Conservation (phyloP, 2,113 vertebrate genomes). For the Puntigrus tetrazona region DNA sequence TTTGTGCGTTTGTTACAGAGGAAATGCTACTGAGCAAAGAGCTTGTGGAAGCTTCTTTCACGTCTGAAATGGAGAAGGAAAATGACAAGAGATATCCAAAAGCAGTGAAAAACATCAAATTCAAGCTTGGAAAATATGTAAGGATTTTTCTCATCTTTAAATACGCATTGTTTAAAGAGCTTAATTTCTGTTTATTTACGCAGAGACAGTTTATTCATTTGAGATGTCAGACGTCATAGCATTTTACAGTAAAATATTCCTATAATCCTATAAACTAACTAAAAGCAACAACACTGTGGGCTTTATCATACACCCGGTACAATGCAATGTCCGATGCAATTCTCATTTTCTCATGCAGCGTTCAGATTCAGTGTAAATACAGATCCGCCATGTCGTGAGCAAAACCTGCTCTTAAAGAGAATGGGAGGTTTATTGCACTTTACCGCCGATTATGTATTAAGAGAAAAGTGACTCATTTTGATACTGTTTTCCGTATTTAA, state of each 20-base stretch:
- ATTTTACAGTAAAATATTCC: neutral
- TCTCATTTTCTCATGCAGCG: no score
- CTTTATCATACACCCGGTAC: no score
- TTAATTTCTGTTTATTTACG: no score
- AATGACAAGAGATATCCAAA: accelerated
- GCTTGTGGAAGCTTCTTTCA: conserved; percentile 64
- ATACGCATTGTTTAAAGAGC: neutral
- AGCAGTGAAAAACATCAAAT: conserved; percentile 49
- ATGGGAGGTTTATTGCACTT: no score
- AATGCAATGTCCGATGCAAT: no score
- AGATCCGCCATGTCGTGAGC: no score
- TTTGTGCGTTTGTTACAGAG: conserved; percentile 59
- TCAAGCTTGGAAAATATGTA: conserved; percentile 64
- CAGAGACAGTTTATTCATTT: neutral
- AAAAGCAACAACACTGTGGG: neutral
- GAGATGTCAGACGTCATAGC: neutral
- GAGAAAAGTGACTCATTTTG: no score
- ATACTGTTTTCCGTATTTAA: no score
- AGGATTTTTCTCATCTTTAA: conserved; percentile 35
- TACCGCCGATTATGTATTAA: no score
- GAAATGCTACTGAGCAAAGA: conserved; percentile 59
- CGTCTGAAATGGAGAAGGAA: conserved; percentile 41
- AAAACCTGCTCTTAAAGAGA: no score
- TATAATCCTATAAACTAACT: neutral
- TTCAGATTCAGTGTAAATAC: no score